Evolutionary conservation across 2,888 invertebrate genomes (phyloP), one percentile per base, ranked within the genome.

Genomic region (Bellardia bayeri): DNA sequence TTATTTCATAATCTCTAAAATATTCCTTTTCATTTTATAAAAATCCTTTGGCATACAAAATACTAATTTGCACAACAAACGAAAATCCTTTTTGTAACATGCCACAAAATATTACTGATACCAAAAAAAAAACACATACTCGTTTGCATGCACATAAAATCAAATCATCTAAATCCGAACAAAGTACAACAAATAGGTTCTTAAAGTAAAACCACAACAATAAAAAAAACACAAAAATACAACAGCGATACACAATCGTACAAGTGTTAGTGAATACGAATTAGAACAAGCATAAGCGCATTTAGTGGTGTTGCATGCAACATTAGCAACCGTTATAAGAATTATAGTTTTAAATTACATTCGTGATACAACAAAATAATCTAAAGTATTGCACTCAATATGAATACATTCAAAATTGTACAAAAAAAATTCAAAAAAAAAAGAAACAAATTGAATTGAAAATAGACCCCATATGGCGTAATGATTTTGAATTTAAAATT

Each of bases 401-500:
- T 49, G 56, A 75, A 69, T 51, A 37, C 23, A 63, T 78, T 37
- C 49, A 61, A 86, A 80, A 54, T 61, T 30, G 3, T 9, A 63
- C 2, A 51, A 37, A 61, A 82, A 23, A 23, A 23, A n/a, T n/a
- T n/a, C 61, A 30, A 33, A 54, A 63, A 14, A 40, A 42, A n/a
- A 63, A 54, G 30, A 66, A 74, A 11, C 37, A 3, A 56, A 63
- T 23, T 33, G 68, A 54, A 79, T 64, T 79, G 74, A 76, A 85
- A 87, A 71, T 71, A 79, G 85, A 85, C 87, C 87, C 85, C 87
- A 82, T 87, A 85, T 87, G 87, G 85, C 58, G 82, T 40, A 75
- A 58, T 14, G 63, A 63, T 51, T 82, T 64, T 51, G 23, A 72
- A 49, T 30, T 81, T 14, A 66, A 63, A 81, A 76, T 51, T 37